Evolutionary conservation across 2,113 vertebrate genomes (phyloP).

Genomic region (Hemichromis elongatus): DNA sequence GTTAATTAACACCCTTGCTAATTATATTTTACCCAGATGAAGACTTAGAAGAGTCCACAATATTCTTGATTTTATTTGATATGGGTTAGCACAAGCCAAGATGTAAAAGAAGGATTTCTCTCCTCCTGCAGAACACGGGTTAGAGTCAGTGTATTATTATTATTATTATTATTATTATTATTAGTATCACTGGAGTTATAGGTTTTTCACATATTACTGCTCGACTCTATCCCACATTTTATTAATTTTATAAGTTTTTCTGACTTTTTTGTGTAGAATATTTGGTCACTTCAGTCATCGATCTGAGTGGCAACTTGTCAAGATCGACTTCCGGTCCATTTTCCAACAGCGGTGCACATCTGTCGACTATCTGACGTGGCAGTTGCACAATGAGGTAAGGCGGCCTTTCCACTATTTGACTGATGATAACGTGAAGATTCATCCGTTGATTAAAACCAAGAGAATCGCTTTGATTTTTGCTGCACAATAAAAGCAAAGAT

Average conservation of each 20-base stretch:
- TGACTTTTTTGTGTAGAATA: slow-evolving; percentile 69
- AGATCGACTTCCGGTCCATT: slow-evolving; percentile 90
- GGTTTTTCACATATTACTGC: background rate
- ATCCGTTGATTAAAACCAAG: background rate
- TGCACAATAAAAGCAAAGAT: slow-evolving; percentile 22
- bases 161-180: background rate
- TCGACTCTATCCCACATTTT: background rate
- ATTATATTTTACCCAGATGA: slow-evolving; percentile 1
- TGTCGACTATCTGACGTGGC: slow-evolving; percentile 86
- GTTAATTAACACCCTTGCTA: slow-evolving; percentile 14
- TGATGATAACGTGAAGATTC: background rate
- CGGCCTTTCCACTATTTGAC: background rate
- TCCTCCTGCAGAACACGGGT: background rate
- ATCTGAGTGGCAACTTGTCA: slow-evolving; percentile 93
- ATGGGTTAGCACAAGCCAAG: background rate
- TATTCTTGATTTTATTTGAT: background rate
- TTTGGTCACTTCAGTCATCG: slow-evolving; percentile 94
- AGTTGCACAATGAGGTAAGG: slow-evolving; percentile 84
- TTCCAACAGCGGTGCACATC: slow-evolving; percentile 82
- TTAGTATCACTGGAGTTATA: background rate
- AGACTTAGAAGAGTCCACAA: slow-evolving; percentile 4
- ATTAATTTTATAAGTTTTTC: background rate
- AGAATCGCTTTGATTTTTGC: slow-evolving; percentile 9
- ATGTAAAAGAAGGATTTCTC: background rate
- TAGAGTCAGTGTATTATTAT: background rate